A percentile compares a stretch with the other conserved stretches of the same genome.
phyloP scores from a whole-genome alignment of 2,888 invertebrate species.

The Dichetophora obliterata region DNA sequence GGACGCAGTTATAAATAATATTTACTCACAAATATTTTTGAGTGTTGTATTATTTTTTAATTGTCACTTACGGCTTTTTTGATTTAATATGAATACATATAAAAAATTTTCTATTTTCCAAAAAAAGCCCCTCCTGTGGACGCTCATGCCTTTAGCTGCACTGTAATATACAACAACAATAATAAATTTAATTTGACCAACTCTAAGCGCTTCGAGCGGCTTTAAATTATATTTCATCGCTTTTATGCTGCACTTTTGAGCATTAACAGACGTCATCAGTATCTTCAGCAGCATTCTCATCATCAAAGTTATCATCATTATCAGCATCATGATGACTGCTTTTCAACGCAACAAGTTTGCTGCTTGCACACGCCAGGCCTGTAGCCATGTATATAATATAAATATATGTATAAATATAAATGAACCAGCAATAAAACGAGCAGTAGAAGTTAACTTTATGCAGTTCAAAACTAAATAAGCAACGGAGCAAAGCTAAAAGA shows the following conservation, averaged over 20 bases:
- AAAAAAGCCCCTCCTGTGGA: no score
- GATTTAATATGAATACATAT: no score
- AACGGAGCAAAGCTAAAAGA: no score
- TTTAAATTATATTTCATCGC: neutral
- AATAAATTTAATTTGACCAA: neutral
- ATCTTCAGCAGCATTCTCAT: neutral
- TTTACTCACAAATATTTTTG: no score
- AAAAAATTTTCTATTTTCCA: no score
- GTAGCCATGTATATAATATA: neutral
- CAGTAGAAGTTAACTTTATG: no score
- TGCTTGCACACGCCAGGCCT: neutral
- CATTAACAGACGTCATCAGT: neutral
- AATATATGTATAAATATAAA: no score
- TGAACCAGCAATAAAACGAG: no score
- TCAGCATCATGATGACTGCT: neutral
- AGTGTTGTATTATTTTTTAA: no score
- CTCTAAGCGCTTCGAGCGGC: neutral
- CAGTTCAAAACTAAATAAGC: no score
- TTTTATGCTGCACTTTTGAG: neutral
- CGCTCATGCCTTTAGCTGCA: neutral
- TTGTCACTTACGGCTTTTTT: no score
- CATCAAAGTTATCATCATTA: neutral
- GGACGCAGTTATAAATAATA: no score
- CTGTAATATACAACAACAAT: neutral
- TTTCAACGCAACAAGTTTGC: neutral